Evolutionary conservation across 2,113 vertebrate species (phyloP).

Genomic region (Leptobrachium leishanense): DNA sequence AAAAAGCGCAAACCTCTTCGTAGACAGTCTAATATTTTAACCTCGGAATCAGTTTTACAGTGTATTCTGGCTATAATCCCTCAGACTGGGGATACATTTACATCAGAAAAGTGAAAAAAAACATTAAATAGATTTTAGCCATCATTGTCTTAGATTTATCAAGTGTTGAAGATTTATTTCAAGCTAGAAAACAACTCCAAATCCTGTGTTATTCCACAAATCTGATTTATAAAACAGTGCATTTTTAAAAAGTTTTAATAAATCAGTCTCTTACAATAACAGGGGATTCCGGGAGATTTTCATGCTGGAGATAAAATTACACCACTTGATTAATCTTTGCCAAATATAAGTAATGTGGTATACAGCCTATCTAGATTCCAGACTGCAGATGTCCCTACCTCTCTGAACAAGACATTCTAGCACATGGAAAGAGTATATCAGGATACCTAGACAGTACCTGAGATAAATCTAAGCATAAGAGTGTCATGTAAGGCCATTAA

Average conservation of each 20-base stretch:
- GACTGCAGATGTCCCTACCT: neutral
- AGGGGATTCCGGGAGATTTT: constrained; percentile 12
- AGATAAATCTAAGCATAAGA: too few relatives aligned
- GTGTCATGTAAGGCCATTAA: too few relatives aligned
- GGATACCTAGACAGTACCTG: too few relatives aligned
- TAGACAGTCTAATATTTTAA: neutral
- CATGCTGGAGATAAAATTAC: constrained; percentile 8
- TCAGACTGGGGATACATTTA: neutral
- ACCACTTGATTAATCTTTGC: constrained; percentile 3
- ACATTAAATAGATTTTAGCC: neutral
- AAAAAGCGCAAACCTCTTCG: neutral
- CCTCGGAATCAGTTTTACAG: neutral
- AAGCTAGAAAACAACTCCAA: neutral
- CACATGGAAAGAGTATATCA: too few relatives aligned
- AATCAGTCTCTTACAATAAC: constrained; percentile 8
- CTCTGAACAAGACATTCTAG: neutral
- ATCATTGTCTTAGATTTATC: constrained; percentile 9
- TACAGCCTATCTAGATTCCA: neutral
- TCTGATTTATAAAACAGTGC: neutral
- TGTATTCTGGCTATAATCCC: neutral
- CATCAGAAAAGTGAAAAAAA: neutral
- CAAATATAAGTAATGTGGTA: constrained; percentile 1
- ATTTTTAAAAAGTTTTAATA: constrained; percentile 1
- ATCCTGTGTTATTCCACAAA: neutral
- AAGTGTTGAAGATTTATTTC: constrained; percentile 16